Percentiles rank a stretch among this genome's conserved stretches.
phyloP scores from a whole-genome alignment of 2,113 vertebrate genomes.

The Rhombomys opimus region DNA sequence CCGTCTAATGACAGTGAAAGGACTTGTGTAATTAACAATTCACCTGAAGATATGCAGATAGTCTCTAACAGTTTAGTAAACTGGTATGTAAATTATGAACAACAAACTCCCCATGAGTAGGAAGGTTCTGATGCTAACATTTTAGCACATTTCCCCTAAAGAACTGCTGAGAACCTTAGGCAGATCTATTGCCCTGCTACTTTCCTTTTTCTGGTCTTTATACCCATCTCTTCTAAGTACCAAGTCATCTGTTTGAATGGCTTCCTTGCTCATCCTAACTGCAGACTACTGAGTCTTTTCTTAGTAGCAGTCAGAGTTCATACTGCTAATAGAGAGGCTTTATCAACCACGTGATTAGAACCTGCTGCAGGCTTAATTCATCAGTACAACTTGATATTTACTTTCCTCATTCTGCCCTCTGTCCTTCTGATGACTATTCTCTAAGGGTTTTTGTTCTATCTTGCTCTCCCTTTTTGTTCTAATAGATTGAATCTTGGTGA shows the following conservation, averaged over 20 bases:
- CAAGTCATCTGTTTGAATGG: background rate
- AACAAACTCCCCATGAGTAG: background rate
- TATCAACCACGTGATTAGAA: background rate
- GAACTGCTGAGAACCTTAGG: background rate
- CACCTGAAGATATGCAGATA: background rate
- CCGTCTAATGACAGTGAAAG: background rate
- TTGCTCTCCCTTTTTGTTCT: background rate
- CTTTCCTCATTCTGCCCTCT: background rate
- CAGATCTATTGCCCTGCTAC: background rate
- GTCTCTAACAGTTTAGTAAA: background rate
- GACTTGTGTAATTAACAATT: background rate
- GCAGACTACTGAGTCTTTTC: background rate
- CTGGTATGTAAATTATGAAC: background rate
- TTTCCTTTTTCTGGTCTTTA: slow-evolving; percentile 4
- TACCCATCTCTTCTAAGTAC: background rate
- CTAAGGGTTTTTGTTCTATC: background rate
- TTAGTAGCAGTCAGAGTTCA: slow-evolving; percentile 27
- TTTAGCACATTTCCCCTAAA: slow-evolving; percentile 7
- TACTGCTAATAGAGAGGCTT: background rate
- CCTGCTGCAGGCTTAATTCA: background rate
- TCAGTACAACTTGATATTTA: background rate
- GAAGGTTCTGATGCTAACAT: background rate
- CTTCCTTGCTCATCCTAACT: background rate
- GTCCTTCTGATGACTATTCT: background rate
- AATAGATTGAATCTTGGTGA: background rate